Base-by-base conservation (phyloP, 2,113 vertebrate genomes). In the Gnathonemus longibarbis region DNA sequence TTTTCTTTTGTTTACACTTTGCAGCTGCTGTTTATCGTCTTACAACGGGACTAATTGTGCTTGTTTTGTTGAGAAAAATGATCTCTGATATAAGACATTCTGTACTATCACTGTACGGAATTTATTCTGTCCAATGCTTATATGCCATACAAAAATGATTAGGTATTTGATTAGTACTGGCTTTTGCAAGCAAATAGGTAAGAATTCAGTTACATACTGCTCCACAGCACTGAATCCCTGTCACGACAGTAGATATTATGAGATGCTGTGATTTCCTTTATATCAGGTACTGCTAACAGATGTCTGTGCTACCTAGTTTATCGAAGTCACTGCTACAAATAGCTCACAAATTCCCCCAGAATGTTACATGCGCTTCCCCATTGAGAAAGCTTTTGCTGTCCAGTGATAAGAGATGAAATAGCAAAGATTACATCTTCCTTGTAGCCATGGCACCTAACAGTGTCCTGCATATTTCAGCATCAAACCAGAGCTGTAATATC, bases 191-290 rank as follows among this genome's bases (percentile, higher is more conserved):
- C 52, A 48, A 58, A 62, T 53, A 87, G 58, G 80, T 91, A 91
- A 91, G 90, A 84, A 87, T 89, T 87, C 21, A 21, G 19, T 35
- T 39, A 53, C 21, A 17, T 87, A 7, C 49, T 31, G 5, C 3
- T 15, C 31, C 53, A 50, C 31, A 90, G 89, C 88, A 92, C 90
- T 89, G 90, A 91, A 91, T 91, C 56, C 66, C 52, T 39, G 39
- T 27, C 48, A 74, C 52, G 39, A 84, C 66, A 49, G 90, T 80
- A 48, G 11, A 53, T 52, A 35, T 80, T 87, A 89, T 90, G 83
- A 91, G 89, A 93, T 91, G 90, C 83, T 70, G 66, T 42, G 84
- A 88, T 58, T 58, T 56, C 13, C 7, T 39, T 90, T 39, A 52
- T 70, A 6, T n/a, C 62, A 46, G 13, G 1, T 87, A 17, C 24